phyloP scores from a whole-genome alignment of 2,113 vertebrate genomes.

The Callocephalon fimbriatum region DNA sequence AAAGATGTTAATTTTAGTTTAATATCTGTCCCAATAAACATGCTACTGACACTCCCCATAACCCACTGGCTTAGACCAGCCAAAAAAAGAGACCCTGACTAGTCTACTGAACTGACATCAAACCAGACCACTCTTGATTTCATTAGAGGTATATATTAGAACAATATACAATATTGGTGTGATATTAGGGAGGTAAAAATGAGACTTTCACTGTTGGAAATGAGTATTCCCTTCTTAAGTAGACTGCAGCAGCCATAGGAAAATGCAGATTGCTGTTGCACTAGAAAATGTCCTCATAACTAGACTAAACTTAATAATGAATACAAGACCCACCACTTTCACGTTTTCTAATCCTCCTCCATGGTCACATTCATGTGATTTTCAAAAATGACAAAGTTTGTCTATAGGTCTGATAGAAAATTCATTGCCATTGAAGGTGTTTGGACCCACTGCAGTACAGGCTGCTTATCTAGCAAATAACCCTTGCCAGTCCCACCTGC shows the following conservation, averaged over 20 bases:
- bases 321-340: background rate
- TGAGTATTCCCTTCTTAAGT: background rate
- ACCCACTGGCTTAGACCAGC: background rate
- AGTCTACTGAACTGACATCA: background rate
- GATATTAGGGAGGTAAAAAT: background rate
- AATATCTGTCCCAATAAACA: background rate
- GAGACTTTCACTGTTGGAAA: background rate
- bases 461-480: background rate
- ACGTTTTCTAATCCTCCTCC: background rate
- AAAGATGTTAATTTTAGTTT: background rate
- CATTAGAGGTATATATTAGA: background rate
- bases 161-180: background rate
- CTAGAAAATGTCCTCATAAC: background rate
- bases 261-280: background rate
- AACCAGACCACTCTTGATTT: background rate
- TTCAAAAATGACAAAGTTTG: background rate
- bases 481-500: background rate
- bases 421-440: background rate
- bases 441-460: background rate
- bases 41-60: background rate
- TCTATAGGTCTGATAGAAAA: background rate
- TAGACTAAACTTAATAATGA: background rate
- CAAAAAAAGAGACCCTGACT: background rate
- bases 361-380: background rate
- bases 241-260: background rate